phyloP scores from a whole-genome alignment of 92 coral and sea anemone genomes.

The Muricea muricata region DNA sequence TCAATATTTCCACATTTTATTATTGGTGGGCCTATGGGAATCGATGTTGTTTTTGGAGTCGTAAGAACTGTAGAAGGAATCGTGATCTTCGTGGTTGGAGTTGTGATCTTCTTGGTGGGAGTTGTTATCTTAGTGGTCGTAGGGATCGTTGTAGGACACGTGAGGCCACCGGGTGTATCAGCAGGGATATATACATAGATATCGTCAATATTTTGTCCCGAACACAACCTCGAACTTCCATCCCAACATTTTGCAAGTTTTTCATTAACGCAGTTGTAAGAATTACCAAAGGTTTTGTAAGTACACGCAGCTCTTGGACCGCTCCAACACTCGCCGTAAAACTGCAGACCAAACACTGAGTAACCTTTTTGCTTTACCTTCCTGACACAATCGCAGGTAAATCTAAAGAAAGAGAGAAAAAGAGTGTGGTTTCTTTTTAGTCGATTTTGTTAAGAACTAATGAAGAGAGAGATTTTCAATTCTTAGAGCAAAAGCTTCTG shows the following conservation, averaged over 20 bases:
- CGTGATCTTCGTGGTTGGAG: background rate
- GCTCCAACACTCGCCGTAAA: slow-evolving; percentile 36
- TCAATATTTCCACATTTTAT: slow-evolving; percentile 8
- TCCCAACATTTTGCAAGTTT: slow-evolving; percentile 13
- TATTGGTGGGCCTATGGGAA: background rate
- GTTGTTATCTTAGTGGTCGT: background rate
- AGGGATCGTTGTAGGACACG: slow-evolving; percentile 22
- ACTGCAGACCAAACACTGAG: slow-evolving; percentile 37
- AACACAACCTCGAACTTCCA: slow-evolving; percentile 18
- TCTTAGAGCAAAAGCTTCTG: too few relatives aligned
- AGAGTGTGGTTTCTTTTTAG: too few relatives aligned
- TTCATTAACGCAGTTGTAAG: slow-evolving; percentile 8
- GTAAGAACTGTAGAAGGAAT: too few relatives aligned
- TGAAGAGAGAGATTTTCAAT: too few relatives aligned
- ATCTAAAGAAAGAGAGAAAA: slow-evolving; percentile 5
- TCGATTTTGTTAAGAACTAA: too few relatives aligned
- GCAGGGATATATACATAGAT: slow-evolving; percentile 24
- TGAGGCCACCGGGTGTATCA: slow-evolving; percentile 15
- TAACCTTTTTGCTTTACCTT: slow-evolving; percentile 22
- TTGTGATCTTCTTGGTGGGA: background rate
- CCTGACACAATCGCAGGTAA: slow-evolving; percentile 22
- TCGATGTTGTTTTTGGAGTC: background rate
- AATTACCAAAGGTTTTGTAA: slow-evolving; percentile 16
- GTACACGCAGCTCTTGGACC: slow-evolving; percentile 32
- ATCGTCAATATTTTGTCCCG: background rate